Evolutionary conservation across 2,113 vertebrate species (phyloP), one percentile per base, ranked within the genome.

Genomic region (Oreochromis tanganicae): DNA sequence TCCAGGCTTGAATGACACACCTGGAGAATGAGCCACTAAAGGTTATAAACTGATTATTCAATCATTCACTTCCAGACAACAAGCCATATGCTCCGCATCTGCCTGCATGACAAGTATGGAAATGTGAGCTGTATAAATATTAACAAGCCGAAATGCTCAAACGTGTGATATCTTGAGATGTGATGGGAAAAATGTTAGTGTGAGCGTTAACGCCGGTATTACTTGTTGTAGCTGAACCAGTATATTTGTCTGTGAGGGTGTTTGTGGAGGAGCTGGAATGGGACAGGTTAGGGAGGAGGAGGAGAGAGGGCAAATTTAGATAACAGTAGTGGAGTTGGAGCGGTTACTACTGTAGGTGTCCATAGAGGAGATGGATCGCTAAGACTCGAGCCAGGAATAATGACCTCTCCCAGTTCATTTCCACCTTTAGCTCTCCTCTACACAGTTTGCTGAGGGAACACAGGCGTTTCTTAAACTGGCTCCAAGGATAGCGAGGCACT

Each of bases 41-140:
- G 86, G 89, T 93, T 94, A 91, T 89, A 93, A 90, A 94, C 91
- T 90, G 92, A 94, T 95, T 94, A 94, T 95, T 91, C 93, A 94
- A 94, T 94, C 93, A 95, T 88, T 92, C 89, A 78, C 85, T 80
- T 83, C 38, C 73, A 92, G 92, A 91, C 89, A 92, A 94, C 87
- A 68, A 88, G 93, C 91, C 93, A 94, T 92, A 93, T 91, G 93
- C 90, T 92, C 82, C 71, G 87, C 93, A 91, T 93, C 93, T 91
- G 93, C 88, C 83, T 88, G 87, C 82, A 91, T 85, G 83, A 91
- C 91, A 93, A 90, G 84, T 91, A 94, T 93, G 92, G 91, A 96
- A 94, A 94, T 95, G 80, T 79, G 83, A 71, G 90, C 19, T 85
- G 82, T 93, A 94, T 94, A 92, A 95, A 96, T 96, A 96, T 96